Evolutionary conservation across 1,140 invertebrate species (phyloP).

Genomic region (Aculops lycopersici): DNA sequence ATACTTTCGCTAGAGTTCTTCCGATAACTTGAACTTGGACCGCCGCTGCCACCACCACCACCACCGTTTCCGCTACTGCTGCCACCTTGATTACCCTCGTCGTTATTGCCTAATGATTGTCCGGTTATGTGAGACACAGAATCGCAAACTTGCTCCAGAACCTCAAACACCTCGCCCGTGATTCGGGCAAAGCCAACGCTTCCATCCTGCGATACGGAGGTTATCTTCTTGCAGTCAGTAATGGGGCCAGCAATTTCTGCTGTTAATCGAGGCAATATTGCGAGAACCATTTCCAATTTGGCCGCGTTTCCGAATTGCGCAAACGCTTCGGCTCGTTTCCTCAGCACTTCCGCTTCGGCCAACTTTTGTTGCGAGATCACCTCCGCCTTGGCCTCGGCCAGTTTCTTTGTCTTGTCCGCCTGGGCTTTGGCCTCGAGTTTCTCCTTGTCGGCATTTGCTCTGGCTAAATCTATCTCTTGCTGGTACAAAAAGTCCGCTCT

Average conservation of each 20-base stretch:
- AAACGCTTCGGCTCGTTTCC: conserved; percentile 79
- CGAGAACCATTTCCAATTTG: conserved; percentile 84
- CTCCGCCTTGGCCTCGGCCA: conserved; percentile 64
- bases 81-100: no score
- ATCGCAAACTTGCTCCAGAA: conserved; percentile 57
- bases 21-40: no score
- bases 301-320: conserved; percentile 81
- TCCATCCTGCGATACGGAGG: conserved; percentile 62
- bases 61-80: no score
- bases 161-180: conserved; percentile 63
- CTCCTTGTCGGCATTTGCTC: conserved; percentile 34
- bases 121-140: conserved; percentile 65
- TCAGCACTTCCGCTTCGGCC: conserved; percentile 81
- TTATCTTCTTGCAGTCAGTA: conserved; percentile 64
- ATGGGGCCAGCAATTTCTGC: conserved; percentile 78
- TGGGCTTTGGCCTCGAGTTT: conserved; percentile 72
- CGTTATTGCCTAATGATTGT: conserved; percentile 31
- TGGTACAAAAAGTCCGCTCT: conserved; percentile 20
- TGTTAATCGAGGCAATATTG: conserved; percentile 71
- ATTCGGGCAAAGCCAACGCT: conserved; percentile 68
- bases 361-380: conserved; percentile 70
- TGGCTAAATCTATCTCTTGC: conserved; percentile 59
- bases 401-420: conserved; percentile 41
- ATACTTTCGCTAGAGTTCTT: no score
- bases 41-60: no score